Evolutionary conservation across 2,113 vertebrate genomes (phyloP).

Genomic region (Vulpes vulpes): DNA sequence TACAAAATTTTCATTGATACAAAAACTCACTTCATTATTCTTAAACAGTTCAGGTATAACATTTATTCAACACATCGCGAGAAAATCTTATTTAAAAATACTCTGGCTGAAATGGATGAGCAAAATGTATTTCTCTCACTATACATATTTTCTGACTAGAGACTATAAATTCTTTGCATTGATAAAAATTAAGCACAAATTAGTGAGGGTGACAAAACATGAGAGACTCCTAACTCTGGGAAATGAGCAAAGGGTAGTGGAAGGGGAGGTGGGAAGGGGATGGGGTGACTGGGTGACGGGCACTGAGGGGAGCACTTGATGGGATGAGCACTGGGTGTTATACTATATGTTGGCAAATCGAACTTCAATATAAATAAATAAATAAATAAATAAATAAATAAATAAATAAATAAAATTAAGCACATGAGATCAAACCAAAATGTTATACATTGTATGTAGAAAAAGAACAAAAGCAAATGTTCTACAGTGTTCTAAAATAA

Average conservation of each 20-base stretch:
- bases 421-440: conserved; percentile 64
- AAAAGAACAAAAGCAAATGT: conserved; percentile 66
- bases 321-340: too few relatives aligned
- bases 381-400: too few relatives aligned
- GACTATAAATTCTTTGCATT: conserved; percentile 55
- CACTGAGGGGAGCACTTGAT: too few relatives aligned
- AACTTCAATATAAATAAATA: too few relatives aligned
- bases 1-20: conserved; percentile 21
- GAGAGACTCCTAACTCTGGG: too few relatives aligned
- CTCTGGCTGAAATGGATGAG: not conserved
- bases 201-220: too few relatives aligned
- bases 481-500: conserved; percentile 59
- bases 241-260: too few relatives aligned
- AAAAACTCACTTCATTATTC: not conserved
- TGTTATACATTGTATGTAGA: conserved; percentile 69
- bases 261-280: too few relatives aligned
- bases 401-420: too few relatives aligned
- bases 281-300: too few relatives aligned
- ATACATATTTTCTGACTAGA: conserved; percentile 54
- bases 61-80: not conserved
- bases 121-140: not conserved
- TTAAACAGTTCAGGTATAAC: not conserved
- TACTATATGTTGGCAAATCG: too few relatives aligned
- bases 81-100: conserved; percentile 54
- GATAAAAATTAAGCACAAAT: conserved; percentile 65